These are phyloP conservation scores for Mesoclemmys tuberculata DNA, from an alignment of 2,113 vertebrate genomes.

Conservation along the genomic window DNA sequence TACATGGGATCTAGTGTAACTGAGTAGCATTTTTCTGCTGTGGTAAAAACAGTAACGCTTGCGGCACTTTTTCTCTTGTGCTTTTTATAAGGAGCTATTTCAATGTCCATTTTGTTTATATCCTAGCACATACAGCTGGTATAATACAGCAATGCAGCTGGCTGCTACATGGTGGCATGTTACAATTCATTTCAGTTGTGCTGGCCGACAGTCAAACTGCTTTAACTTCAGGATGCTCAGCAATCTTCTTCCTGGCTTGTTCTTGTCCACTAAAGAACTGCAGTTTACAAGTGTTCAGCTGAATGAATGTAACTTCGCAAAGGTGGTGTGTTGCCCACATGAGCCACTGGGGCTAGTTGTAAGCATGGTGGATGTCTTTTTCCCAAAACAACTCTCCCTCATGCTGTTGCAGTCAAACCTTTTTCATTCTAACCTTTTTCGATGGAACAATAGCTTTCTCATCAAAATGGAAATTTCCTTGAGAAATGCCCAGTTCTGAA, in stretches of 20 bases:
- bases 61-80: fast-evolving
- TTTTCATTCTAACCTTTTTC: background rate
- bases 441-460: background rate
- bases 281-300: background rate
- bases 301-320: background rate
- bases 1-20: background rate
- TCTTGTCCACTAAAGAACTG: background rate
- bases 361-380: background rate
- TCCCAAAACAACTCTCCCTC: background rate
- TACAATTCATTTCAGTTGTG: no score
- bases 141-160: background rate
- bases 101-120: background rate
- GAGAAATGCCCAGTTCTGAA: background rate
- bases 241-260: background rate
- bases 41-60: background rate
- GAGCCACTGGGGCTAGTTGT: background rate
- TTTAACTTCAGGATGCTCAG: background rate
- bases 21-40: background rate
- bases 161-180: background rate
- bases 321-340: background rate
- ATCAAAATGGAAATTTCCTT: background rate
- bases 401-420: background rate
- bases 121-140: background rate
- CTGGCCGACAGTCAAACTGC: background rate
- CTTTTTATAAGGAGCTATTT: background rate